These are phyloP conservation scores for Agapetus fuscipes DNA, from an alignment of 2,888 invertebrate genomes.

Conservation along the genomic window DNA sequence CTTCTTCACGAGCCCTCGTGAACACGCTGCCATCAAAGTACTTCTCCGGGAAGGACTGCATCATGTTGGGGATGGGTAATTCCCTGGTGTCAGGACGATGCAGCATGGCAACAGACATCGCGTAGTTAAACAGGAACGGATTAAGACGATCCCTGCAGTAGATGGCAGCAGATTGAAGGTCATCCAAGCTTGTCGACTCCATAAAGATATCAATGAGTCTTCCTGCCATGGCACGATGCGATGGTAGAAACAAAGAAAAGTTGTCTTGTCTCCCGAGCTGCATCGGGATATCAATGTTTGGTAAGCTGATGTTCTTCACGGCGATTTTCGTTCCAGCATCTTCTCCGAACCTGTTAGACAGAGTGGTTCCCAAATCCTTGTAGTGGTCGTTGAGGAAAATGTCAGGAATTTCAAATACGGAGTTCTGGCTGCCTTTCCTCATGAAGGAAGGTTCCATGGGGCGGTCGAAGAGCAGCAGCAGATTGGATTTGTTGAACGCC, in stretches of 20 bases:
- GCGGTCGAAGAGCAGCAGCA: conserved; percentile 50
- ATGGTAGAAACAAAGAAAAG: conserved; percentile 63
- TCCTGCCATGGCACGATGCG: conserved; percentile 54
- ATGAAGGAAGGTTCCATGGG: conserved; percentile 56
- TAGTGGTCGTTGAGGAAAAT: conserved; percentile 37
- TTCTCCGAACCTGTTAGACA: conserved; percentile 49
- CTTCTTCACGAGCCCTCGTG: conserved; percentile 59
- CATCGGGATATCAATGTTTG: conserved; percentile 53
- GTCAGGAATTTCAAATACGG: conserved; percentile 46
- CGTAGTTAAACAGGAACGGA: conserved; percentile 66
- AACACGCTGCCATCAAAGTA: conserved; percentile 69
- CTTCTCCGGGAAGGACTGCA: conserved; percentile 72
- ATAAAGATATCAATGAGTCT: conserved; percentile 59
- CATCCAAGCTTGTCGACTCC: conserved; percentile 59
- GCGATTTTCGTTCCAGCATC: conserved; percentile 42
- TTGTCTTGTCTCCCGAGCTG: conserved; percentile 51
- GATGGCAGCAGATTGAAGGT: conserved; percentile 56
- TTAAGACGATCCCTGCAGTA: conserved; percentile 62
- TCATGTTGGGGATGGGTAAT: conserved; percentile 60
- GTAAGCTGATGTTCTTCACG: conserved; percentile 51
- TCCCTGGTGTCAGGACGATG: conserved; percentile 63
- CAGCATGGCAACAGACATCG: conserved; percentile 59
- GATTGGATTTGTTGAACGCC: conserved; percentile 30
- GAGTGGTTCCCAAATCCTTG: conserved; percentile 27
- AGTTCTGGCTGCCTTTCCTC: conserved; percentile 45